These are phyloP conservation scores for Brachycybe producta DNA, from an alignment of 2,888 invertebrate species.

Conservation along the genomic window DNA sequence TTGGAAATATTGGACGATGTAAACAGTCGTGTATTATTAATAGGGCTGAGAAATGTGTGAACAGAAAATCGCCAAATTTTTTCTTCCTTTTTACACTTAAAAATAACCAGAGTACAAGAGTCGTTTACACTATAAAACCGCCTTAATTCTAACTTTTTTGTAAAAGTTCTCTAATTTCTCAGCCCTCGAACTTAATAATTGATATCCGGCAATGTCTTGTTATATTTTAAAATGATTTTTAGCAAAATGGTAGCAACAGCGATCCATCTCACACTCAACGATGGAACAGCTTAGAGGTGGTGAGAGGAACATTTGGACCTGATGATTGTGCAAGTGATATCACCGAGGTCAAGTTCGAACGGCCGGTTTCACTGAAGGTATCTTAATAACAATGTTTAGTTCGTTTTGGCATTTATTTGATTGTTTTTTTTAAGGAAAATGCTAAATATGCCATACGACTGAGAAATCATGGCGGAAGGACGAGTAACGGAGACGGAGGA, in stretches of 20 bases:
- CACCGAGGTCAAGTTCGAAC: slow-evolving; percentile 78
- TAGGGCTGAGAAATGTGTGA: too few species aligned
- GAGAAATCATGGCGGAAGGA: slow-evolving; percentile 79
- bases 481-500: slow-evolving; percentile 89
- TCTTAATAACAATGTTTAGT: slow-evolving; percentile 10
- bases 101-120: not conserved
- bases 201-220: too few species aligned
- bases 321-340: slow-evolving; percentile 70
- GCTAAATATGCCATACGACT: slow-evolving; percentile 76
- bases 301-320: slow-evolving; percentile 68
- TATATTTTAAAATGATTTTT: too few species aligned
- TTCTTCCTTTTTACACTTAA: not conserved
- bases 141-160: too few species aligned
- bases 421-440: slow-evolving; percentile 55
- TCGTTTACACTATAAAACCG: too few species aligned
- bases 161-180: too few species aligned
- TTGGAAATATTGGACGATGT: slow-evolving; percentile 71
- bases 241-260: slow-evolving; percentile 26
- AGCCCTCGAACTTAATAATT: too few species aligned
- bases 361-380: slow-evolving; percentile 72
- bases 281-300: slow-evolving; percentile 77
- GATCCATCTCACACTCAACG: slow-evolving; percentile 34
- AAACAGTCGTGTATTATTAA: too few species aligned
- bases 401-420: not conserved
- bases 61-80: not conserved